Percentiles rank a stretch among this genome's conserved stretches.
Conservation (phyloP, 2,888 invertebrate genomes). For the Liopterus haemorrhoidalis region DNA sequence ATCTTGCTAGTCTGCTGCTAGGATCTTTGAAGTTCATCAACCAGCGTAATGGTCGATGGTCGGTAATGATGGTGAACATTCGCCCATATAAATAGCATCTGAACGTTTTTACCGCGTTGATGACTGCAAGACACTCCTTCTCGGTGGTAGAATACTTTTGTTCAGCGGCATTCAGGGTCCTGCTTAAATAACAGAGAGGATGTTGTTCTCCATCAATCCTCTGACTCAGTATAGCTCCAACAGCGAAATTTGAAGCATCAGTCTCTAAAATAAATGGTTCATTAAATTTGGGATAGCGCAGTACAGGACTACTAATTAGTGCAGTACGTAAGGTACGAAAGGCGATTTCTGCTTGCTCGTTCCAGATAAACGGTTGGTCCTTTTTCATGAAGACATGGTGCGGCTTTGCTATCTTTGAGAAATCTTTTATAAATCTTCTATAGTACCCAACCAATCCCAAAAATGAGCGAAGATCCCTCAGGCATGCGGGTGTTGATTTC, state of each 20-base stretch:
- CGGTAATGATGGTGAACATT: conserved; percentile 30
- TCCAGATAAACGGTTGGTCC: conserved; percentile 4
- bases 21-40: conserved; percentile 26
- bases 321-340: background rate
- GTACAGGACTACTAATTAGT: background rate
- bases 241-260: conserved; percentile 7
- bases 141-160: conserved; percentile 29
- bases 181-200: conserved; percentile 30
- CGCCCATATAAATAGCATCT: conserved; percentile 32
- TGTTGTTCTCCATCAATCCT: conserved; percentile 3
- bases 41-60: conserved; percentile 30
- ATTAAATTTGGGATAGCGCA: conserved; percentile 9
- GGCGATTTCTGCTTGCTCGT: background rate
- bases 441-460: no score
- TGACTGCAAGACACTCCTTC: conserved; percentile 30
- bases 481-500: background rate
- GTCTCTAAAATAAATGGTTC: conserved; percentile 13
- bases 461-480: background rate
- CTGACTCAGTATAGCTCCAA: conserved; percentile 9
- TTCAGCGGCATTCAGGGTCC: conserved; percentile 27
- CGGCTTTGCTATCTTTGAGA: background rate
- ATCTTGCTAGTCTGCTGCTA: conserved; percentile 25
- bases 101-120: conserved; percentile 30
- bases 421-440: background rate
- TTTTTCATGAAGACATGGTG: conserved; percentile 8